phyloP scores from a whole-genome alignment of 1,140 invertebrate genomes.

The Hermetia illucens region DNA sequence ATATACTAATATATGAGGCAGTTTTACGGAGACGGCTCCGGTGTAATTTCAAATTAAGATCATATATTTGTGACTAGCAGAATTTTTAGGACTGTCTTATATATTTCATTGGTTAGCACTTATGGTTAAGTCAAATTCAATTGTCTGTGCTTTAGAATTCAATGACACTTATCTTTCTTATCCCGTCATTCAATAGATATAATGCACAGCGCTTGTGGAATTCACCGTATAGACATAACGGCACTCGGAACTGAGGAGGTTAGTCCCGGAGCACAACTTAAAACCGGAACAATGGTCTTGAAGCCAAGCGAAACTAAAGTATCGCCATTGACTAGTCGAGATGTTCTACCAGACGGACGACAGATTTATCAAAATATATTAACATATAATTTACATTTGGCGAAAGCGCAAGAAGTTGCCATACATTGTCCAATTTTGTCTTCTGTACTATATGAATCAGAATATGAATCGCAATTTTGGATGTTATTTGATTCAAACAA shows the following conservation, averaged over 20 bases:
- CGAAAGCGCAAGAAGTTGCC: constrained; percentile 64
- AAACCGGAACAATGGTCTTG: constrained; percentile 62
- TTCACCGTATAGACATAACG: constrained; percentile 56
- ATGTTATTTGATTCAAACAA: constrained; percentile 92
- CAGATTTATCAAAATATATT: constrained; percentile 84
- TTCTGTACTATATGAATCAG: constrained; percentile 82
- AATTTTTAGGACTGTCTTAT: no score
- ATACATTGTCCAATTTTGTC: constrained; percentile 60
- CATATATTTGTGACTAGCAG: no score
- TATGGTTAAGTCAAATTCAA: no score
- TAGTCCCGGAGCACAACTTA: constrained; percentile 56
- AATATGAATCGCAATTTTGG: constrained; percentile 93
- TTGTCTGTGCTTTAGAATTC: no score
- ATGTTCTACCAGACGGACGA: constrained; percentile 68
- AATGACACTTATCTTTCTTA: no score
- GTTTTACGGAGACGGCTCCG: no score
- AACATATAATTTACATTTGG: constrained; percentile 71
- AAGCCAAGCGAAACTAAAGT: constrained; percentile 71
- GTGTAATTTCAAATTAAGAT: no score
- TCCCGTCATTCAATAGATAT: constrained; percentile 15
- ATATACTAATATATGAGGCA: no score
- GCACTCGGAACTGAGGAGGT: constrained; percentile 67
- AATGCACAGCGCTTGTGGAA: constrained; percentile 63
- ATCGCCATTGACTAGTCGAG: constrained; percentile 54
- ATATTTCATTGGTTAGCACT: no score